Evolutionary conservation across 1,140 invertebrate species (phyloP).

Genomic region (Cherax quadricarinatus): DNA sequence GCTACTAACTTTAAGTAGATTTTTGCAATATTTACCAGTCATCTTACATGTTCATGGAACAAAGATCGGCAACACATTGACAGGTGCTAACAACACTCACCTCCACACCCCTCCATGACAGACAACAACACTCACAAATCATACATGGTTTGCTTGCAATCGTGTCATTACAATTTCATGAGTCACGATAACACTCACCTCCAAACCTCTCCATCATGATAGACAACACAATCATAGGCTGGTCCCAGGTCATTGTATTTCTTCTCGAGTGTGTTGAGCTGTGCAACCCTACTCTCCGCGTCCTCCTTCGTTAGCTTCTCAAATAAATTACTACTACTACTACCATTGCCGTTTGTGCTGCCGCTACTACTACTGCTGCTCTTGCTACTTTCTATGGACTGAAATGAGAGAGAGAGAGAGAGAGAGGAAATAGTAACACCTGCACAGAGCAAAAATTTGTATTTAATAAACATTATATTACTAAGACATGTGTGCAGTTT

Average conservation of each 20-base stretch:
- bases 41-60: no score
- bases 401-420: neutral
- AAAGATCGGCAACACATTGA: no score
- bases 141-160: no score
- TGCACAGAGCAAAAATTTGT: no score
- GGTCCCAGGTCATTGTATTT: slow-evolving; percentile 92
- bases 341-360: slow-evolving; percentile 1
- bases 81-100: no score
- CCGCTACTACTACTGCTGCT: neutral
- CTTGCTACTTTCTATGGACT: slow-evolving; percentile 23
- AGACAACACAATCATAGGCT: slow-evolving; percentile 95
- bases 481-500: no score
- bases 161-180: no score
- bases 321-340: slow-evolving; percentile 75
- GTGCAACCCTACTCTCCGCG: slow-evolving; percentile 89
- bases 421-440: no score
- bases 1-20: no score
- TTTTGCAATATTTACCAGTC: no score
- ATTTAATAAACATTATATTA: neutral
- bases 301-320: slow-evolving; percentile 94
- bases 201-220: slow-evolving; percentile 89
- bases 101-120: neutral
- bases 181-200: slow-evolving; percentile 82
- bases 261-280: slow-evolving; percentile 88
- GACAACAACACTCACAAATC: slow-evolving; percentile 77